Conservation (phyloP, 2,113 vertebrate genomes). For the Turdus rufiventris region DNA sequence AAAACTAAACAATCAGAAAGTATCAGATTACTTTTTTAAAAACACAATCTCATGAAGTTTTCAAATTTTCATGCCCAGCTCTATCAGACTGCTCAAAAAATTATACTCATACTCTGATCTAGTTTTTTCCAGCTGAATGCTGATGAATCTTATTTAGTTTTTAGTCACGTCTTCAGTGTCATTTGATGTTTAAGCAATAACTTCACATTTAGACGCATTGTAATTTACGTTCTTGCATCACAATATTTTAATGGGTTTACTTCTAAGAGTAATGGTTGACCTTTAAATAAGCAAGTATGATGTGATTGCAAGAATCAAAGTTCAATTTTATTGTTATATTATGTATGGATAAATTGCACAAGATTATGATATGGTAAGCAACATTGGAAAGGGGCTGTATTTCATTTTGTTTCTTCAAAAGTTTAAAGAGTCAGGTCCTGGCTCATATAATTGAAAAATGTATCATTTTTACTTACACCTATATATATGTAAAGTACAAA, state of each 20-base stretch:
- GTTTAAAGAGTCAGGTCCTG: not conserved
- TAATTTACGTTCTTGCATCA: not conserved
- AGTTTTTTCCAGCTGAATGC: not conserved
- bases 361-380: not conserved
- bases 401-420: not conserved
- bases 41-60: not conserved
- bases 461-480: not conserved
- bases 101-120: not conserved
- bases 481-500: not conserved
- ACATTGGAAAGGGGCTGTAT: not conserved
- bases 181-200: not conserved
- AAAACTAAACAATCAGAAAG: not conserved
- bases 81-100: not conserved
- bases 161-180: not conserved
- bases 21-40: not conserved
- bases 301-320: not conserved
- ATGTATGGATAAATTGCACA: not conserved
- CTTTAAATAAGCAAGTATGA: slow-evolving; percentile 16
- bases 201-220: not conserved
- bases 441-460: not conserved
- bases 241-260: slow-evolving; percentile 15
- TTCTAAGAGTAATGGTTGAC: not conserved
- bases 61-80: not conserved
- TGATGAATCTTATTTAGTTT: not conserved
- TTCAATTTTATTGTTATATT: not conserved